A percentile compares a stretch with the other conserved stretches of the same genome.
Conservation (phyloP, 2,888 invertebrate species). For the Papilio gigon region DNA sequence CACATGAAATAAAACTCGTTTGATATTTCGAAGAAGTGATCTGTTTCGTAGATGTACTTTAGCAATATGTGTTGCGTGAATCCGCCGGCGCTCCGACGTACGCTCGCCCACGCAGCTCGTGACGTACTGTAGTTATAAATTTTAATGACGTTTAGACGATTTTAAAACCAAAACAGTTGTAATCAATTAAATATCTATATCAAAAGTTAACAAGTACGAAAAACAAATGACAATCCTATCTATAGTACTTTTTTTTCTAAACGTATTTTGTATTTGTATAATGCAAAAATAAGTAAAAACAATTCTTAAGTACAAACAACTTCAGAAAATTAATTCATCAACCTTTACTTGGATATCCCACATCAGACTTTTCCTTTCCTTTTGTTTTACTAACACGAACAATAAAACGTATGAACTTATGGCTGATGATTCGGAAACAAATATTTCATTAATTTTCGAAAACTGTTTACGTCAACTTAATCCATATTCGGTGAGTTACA, state of each 20-base stretch:
- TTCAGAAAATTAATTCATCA: no score
- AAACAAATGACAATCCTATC: no score
- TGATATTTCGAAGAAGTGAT: slow-evolving; percentile 22
- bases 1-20: slow-evolving; percentile 2
- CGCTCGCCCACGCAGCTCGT: slow-evolving; percentile 25
- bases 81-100: background rate
- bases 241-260: no score
- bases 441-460: no score
- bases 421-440: no score
- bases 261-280: no score
- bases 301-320: no score
- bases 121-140: background rate
- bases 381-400: no score
- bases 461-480: background rate
- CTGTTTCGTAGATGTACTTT: slow-evolving; percentile 8
- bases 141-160: background rate
- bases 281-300: no score
- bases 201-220: background rate
- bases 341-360: no score
- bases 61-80: slow-evolving; percentile 16
- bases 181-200: background rate
- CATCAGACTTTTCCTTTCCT: no score
- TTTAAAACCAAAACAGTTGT: background rate
- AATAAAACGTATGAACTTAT: no score
- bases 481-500: background rate